Percentiles rank a stretch among this genome's conserved stretches.
These are phyloP conservation scores for Drosophila arizonae DNA, from an alignment of 1,140 invertebrate species.

Conservation along the genomic window DNA sequence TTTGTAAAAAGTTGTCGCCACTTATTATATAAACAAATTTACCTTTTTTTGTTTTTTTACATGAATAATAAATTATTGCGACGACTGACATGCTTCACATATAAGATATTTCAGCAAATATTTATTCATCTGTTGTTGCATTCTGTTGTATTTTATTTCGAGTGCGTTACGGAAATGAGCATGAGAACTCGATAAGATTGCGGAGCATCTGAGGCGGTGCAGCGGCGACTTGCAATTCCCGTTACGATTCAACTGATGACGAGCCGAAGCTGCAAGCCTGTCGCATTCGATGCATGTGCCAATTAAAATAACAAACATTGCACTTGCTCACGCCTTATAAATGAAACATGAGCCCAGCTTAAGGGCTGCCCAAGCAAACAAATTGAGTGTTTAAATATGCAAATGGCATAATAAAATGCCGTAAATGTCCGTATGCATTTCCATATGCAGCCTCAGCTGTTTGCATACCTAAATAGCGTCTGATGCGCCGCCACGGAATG, in stretches of 20 bases:
- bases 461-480: slow-evolving; percentile 11
- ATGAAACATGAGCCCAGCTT: slow-evolving; percentile 28
- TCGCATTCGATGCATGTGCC: slow-evolving; percentile 9
- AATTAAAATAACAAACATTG: slow-evolving; percentile 38
- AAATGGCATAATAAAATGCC: neutral
- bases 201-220: neutral
- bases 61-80: slow-evolving; percentile 10
- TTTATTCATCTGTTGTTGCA: slow-evolving; percentile 8
- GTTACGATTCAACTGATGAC: slow-evolving; percentile 17
- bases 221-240: neutral
- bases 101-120: slow-evolving; percentile 38
- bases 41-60: slow-evolving; percentile 1
- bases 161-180: slow-evolving; percentile 32
- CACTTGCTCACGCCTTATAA: slow-evolving; percentile 26
- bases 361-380: slow-evolving; percentile 32
- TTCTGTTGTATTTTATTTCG: neutral
- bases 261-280: neutral
- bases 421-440: too few relatives aligned
- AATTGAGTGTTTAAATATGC: slow-evolving; percentile 7
- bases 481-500: neutral
- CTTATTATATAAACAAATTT: slow-evolving; percentile 34
- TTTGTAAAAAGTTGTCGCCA: slow-evolving; percentile 4
- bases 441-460: neutral
- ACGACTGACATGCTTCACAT: slow-evolving; percentile 23
- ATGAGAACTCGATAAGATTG: slow-evolving; percentile 39